Evolutionary conservation across 2,797 vertebrate species (phyloP), one percentile per base, ranked within the genome.

Genomic region (Melanotaenia parkinsoni): DNA sequence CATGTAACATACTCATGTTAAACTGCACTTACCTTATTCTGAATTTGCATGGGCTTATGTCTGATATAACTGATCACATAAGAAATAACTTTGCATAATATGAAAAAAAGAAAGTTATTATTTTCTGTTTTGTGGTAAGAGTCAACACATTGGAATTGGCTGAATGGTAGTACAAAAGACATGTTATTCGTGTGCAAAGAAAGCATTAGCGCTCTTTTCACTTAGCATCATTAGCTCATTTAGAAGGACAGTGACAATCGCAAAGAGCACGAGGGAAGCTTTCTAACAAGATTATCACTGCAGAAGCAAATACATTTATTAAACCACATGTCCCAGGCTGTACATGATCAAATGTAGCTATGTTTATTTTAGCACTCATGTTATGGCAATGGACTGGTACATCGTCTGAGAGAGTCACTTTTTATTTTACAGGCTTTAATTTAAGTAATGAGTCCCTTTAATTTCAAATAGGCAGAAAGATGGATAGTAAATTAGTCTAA

Each of bases 1-100:
- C 61, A 61, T 72, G 63, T 64, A 45, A 78, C 30, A 9, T 45
- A 7, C 56, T 64, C 18, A 22, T 47, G 4, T 20, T 65, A n/a
- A 57, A 30, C 56, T 70, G 60, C 0, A 10, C 58, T 10, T 33
- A 33, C 18, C 35, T 14, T 32, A 7, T 63, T 9, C 13, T 57
- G 30, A 64, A 64, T 35, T 57, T 43, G 7, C 14, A 18, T 28
- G 3, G 1, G 7, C n/a, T 12, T 26, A 9, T 24, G 8, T 20
- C 13, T 7, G 30, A 65, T 58, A 12, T 40, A 66, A 30, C 2
- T 54, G 16, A 68, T 6, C 14, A 28, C 51, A 28, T 51, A 0
- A 51, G 22, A 22, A 4, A 11, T 26, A 53, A 11, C 13, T 53
- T 24, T 13, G 20, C n/a, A 50, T 22, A 50, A 50, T 22, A 9